A percentile compares a stretch with the other conserved stretches of the same genome.
Conservation (phyloP, 2,797 vertebrate genomes). For the Phataginus tetradactyla region DNA sequence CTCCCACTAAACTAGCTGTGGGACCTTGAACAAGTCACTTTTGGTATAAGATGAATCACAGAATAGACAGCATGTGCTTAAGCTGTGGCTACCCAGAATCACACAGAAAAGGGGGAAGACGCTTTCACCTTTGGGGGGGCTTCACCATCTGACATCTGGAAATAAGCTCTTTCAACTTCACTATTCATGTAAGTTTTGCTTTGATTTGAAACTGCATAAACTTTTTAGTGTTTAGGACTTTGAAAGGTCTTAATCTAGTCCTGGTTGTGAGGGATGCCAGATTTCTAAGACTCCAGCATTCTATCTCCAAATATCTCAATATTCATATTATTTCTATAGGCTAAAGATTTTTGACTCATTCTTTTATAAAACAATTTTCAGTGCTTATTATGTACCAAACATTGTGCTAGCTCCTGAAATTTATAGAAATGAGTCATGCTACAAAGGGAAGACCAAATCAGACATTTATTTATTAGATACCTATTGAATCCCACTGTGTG, state of each 20-base stretch:
- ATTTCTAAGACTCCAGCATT: neutral
- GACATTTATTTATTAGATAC: neutral
- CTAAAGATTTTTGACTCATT: neutral
- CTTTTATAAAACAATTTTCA: neutral
- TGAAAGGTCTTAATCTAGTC: neutral
- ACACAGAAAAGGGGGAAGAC: neutral
- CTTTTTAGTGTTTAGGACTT: neutral
- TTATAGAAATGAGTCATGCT: neutral
- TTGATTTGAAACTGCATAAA: neutral
- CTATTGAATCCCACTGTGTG: neutral
- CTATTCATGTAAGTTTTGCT: neutral
- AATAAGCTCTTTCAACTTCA: neutral
- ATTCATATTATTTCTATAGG: neutral
- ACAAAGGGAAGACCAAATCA: neutral
- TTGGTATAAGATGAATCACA: neutral
- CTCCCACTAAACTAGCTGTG: neutral
- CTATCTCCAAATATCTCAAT: neutral
- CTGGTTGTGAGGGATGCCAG: neutral
- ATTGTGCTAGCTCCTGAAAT: neutral
- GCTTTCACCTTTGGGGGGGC: neutral
- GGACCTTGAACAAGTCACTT: neutral
- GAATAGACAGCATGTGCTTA: neutral
- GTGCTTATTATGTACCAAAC: neutral
- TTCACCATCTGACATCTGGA: neutral
- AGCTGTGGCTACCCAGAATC: neutral